Evolutionary conservation across 2,797 vertebrate species (phyloP).

Genomic region (Nannoperca obscura): DNA sequence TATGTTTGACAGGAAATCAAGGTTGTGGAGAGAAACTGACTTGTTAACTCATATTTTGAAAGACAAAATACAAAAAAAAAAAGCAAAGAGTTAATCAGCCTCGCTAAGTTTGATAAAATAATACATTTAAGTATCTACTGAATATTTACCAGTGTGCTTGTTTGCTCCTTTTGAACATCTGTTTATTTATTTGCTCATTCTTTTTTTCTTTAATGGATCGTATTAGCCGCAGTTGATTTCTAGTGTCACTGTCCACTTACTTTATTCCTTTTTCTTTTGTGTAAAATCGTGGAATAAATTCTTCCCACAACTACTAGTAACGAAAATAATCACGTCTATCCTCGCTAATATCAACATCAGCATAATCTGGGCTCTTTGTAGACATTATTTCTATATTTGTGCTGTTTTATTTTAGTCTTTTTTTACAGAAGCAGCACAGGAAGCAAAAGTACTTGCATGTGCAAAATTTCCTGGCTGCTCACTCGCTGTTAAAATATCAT

Average conservation of each 20-base stretch:
- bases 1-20: not conserved
- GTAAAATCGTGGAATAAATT: not conserved
- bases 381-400: not conserved
- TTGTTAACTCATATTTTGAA: too few relatives aligned
- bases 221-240: not conserved
- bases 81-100: too few relatives aligned
- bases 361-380: not conserved
- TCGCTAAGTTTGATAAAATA: not conserved
- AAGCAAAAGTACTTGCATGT: conserved; percentile 29
- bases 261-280: not conserved
- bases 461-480: not conserved
- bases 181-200: not conserved
- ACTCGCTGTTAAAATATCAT: conserved; percentile 3
- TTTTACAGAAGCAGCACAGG: not conserved
- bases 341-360: not conserved
- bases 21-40: too few relatives aligned
- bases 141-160: not conserved
- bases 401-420: not conserved
- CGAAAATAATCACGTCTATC: not conserved
- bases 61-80: too few relatives aligned
- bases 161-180: not conserved
- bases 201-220: not conserved
- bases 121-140: not conserved
- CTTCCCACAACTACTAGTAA: not conserved
- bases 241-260: not conserved